A percentile compares a stretch with the other conserved stretches of the same genome.
These are phyloP conservation scores for Gambusia holbrooki DNA, from an alignment of 2,113 vertebrate genomes.

Conservation along the genomic window DNA sequence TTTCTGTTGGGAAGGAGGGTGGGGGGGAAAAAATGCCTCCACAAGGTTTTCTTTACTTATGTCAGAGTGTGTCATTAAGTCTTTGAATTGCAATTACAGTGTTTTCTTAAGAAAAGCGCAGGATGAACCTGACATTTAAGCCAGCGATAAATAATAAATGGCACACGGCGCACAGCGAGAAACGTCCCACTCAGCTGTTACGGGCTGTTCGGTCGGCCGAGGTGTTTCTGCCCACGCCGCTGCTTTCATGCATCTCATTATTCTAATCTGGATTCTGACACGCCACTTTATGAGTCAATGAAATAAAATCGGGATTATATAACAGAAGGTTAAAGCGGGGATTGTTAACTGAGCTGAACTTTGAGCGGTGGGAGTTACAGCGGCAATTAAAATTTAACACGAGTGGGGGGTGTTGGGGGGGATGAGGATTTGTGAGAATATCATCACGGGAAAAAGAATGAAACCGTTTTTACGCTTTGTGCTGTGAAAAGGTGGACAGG, in stretches of 20 bases:
- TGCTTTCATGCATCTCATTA: slow-evolving; percentile 11
- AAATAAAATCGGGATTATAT: slow-evolving; percentile 9
- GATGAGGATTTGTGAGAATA: background rate
- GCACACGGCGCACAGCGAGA: background rate
- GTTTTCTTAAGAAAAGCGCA: slow-evolving; percentile 3
- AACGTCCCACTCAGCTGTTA: slow-evolving; percentile 22
- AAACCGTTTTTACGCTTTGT: background rate
- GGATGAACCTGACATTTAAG: slow-evolving; percentile 13
- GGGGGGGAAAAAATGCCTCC: slow-evolving; percentile 41
- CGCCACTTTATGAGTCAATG: slow-evolving; percentile 8
- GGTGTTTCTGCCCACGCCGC: slow-evolving; percentile 15
- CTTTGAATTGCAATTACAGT: slow-evolving; percentile 22
- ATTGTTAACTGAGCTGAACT: slow-evolving; percentile 31
- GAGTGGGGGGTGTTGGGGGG: accelerated
- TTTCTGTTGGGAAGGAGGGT: slow-evolving; percentile 37
- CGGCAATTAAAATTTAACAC: slow-evolving; percentile 9
- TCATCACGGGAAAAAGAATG: background rate
- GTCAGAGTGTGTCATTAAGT: slow-evolving; percentile 17
- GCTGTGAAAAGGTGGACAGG: background rate
- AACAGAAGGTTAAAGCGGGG: background rate
- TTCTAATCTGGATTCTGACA: slow-evolving; percentile 39
- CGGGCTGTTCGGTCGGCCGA: slow-evolving; percentile 15
- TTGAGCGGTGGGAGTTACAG: slow-evolving; percentile 1
- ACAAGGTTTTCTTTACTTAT: slow-evolving; percentile 15
- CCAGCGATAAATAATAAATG: slow-evolving; percentile 28